Percentiles rank a stretch among this genome's conserved stretches.
These are phyloP conservation scores for Phalloptychus januarius DNA, from an alignment of 2,797 vertebrate species.

Conservation along the genomic window DNA sequence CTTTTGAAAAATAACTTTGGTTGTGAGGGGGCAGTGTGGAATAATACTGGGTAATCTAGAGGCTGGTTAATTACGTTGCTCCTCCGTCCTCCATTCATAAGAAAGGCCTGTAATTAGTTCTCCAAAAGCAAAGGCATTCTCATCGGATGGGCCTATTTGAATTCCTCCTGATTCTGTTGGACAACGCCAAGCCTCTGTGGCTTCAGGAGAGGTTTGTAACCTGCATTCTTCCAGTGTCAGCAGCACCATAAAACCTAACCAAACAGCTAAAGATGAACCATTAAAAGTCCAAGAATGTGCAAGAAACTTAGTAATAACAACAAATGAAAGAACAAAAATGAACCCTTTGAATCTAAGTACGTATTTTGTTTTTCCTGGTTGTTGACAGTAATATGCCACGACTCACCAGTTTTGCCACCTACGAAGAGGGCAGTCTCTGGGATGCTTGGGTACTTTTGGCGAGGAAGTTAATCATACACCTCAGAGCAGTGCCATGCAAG, in stretches of 20 bases:
- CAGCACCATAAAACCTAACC: slow-evolving; percentile 64
- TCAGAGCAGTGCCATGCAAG: slow-evolving; percentile 77
- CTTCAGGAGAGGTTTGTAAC: slow-evolving; percentile 62
- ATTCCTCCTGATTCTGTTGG: slow-evolving; percentile 62
- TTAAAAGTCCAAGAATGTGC: slow-evolving; percentile 68
- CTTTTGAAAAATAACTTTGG: slow-evolving; percentile 54
- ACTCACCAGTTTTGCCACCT: slow-evolving; percentile 74
- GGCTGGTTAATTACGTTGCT: slow-evolving; percentile 71
- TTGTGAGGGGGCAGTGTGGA: slow-evolving; percentile 38
- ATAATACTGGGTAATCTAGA: slow-evolving; percentile 57
- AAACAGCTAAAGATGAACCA: slow-evolving; percentile 61
- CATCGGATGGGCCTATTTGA: slow-evolving; percentile 62
- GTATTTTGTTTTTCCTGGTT: slow-evolving; percentile 50
- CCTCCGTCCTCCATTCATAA: slow-evolving; percentile 66
- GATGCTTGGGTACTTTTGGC: slow-evolving; percentile 73
- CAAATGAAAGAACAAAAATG: slow-evolving; percentile 38
- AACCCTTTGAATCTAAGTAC: slow-evolving; percentile 25
- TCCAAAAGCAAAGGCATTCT: slow-evolving; percentile 70
- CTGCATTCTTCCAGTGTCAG: slow-evolving; percentile 64
- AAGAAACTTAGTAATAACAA: slow-evolving; percentile 55
- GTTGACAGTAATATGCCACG: slow-evolving; percentile 53
- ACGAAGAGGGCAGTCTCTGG: slow-evolving; percentile 73
- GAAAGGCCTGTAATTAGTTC: slow-evolving; percentile 74
- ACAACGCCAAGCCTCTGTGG: slow-evolving; percentile 50
- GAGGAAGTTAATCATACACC: slow-evolving; percentile 85